Evolutionary conservation across 2,797 vertebrate genomes (phyloP), one percentile per base, ranked within the genome.

Genomic region (Phylloscopus collybita): DNA sequence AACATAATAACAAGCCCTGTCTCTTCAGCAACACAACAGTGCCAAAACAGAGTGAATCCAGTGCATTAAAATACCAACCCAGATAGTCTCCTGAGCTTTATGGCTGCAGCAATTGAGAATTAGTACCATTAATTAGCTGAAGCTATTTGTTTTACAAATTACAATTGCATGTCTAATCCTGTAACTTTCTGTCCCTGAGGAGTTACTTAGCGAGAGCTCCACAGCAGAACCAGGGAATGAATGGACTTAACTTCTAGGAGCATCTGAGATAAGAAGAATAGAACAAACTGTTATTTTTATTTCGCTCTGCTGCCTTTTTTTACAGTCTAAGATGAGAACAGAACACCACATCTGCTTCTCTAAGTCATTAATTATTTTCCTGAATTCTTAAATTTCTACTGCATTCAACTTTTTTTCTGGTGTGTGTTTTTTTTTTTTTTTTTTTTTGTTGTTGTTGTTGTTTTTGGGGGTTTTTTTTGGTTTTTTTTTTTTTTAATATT

Each of bases 141-240:
- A 91, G 64, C 29, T 85, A 85, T 94, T 94, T 92, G 79, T 92
- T 94, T 94, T 85, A 89, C 74, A 87, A 95, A 85, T 91, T 87
- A 30, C 42, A 62, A 42, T 80, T 70, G 45, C 36, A n/a, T 54
- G 29, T 73, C 60, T 91, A 88, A 93, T 88, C 56, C 73, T 84
- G 40, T 79, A 92, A 70, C 66, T 90, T 86, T 66, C 38, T 45
- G 32, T 84, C 79, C 67, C 84, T 79, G 17, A 70, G 44, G 90
- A 88, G 40, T 80, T 81, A n/a, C 26, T 76, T 27, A 88, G 66
- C 2, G 22, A 80, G 30, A 80, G 4, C 29, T 90, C 56, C 22
- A 17, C 23, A 14, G 44, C 11, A 88, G 70, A 71, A 88, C 20
- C 22, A 79, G 26, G 51, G 66, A 57, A 16, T 83, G 65, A 91